Base-by-base conservation (phyloP, 2,888 invertebrate species). In the Endomychus coccineus region DNA sequence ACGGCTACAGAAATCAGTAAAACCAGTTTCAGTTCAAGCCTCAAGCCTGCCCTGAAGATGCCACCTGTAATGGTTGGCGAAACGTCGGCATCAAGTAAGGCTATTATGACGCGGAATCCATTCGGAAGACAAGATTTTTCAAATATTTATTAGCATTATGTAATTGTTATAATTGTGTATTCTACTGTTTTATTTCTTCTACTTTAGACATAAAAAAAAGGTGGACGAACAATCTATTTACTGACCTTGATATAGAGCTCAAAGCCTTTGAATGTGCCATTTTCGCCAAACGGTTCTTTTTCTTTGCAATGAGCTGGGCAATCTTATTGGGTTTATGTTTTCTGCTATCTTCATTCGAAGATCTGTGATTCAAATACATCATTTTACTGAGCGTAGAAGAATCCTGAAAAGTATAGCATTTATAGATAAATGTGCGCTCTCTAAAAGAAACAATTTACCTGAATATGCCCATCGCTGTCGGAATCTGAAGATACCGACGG, bases 241-340 rank as follows among this genome's bases (percentile, higher is more conserved):
- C 42, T 32, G 46, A 59, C 61, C 54, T 57, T 40, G 52, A 52
- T 2, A 64, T 55, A 43, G 66, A 51, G 32, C 64, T 64, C 37
- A 67, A 55, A 28, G 71, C 68, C 58, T 78, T 80, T 42, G 69
- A 61, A 30, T 72, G 73, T 4, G 82, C 78, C 50, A 78, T 63
- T 42, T 78, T 76, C 31, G 76, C 67, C 22, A 81, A 67, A 36
- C 80, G 78, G 27, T 77, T 73, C 31, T 82, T 74, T 36, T 84
- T 79, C 43, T 81, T 77, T 2, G 82, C 79, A 36, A 85, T 83
- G 30, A 85, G 64, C 46, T 80, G 78, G 12, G 82, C 80, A 51
- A 85, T 75, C 43, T 82, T 71, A 61, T 83, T 84, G 0, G 62
- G 59, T 48, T 66, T 68, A 21, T 61, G 56, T 44, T 61, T 63